Conservation (phyloP, 2,888 invertebrate species). For the Byasa hedistus region DNA sequence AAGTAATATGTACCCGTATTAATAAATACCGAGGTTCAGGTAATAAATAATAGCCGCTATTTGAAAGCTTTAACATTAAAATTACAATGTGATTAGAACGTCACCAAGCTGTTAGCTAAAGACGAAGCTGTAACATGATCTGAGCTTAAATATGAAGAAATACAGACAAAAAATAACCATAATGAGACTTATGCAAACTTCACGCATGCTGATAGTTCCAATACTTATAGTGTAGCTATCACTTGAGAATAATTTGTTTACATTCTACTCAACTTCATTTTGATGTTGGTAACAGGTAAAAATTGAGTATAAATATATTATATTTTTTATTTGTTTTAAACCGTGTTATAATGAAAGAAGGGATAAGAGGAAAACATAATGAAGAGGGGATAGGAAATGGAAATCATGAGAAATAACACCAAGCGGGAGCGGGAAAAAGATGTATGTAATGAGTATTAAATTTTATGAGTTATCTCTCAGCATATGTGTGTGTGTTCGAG, state of each 20-base stretch:
- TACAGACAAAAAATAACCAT: conserved; percentile 12
- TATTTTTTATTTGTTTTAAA: neutral
- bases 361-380: no score
- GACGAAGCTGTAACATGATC: conserved; percentile 9
- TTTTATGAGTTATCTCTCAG: no score
- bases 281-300: conserved; percentile 6
- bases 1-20: conserved; percentile 20
- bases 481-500: no score
- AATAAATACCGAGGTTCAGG: conserved; percentile 5
- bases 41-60: conserved; percentile 20
- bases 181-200: conserved; percentile 18
- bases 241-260: conserved; percentile 23
- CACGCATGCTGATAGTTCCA: conserved; percentile 5
- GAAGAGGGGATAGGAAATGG: no score
- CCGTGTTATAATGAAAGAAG: neutral
- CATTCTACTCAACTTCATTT: conserved; percentile 15
- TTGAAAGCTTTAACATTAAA: conserved; percentile 9
- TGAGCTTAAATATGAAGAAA: neutral
- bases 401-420: no score
- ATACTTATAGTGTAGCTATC: conserved; percentile 11
- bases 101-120: neutral
- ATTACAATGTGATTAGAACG: conserved; percentile 22
- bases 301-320: neutral
- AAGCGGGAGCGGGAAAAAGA: no score
- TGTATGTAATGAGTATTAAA: no score